Evolutionary conservation across 2,797 vertebrate species (phyloP), one percentile per base, ranked within the genome.

Genomic region (Muscicapa comitata): DNA sequence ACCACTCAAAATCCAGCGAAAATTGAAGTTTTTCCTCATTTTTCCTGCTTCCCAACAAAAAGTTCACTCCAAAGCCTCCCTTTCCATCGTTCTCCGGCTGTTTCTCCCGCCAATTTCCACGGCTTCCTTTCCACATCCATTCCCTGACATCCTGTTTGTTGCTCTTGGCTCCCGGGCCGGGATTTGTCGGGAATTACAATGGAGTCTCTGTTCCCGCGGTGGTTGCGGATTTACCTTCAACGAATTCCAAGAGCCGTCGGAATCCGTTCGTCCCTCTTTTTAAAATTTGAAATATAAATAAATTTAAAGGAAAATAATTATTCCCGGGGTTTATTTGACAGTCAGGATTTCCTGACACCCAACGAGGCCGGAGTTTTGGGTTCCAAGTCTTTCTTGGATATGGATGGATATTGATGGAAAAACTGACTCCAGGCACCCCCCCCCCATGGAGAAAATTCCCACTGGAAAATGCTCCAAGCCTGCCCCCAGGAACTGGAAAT

Each of bases 81-180:
- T 63, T 57, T 10, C 16, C 47, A 10, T 84, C 18, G 2, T 38
- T 17, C 65, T 25, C 43, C 9, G 9, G 33, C 53, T 23, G 13
- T 31, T 72, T 54, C 65, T 61, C 51, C 76, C 58, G n/a, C 71
- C 40, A 37, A 18, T 89, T 97, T 87, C 87, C 80, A 92, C 63
- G 55, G 57, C 91, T 96, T 95, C 95, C 94, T 93, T 87, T 91
- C 85, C 96, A 92, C 94, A 93, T 96, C 92, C 91, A 95, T 96
- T 90, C 93, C 94, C 93, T 80, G 95, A 94, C 94, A 75, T 84
- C 54, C 88, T 89, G 73, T 92, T 93, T 94, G 87, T 91, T 97
- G 90, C 58, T 95, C 82, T 95, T 96, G 96, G 97, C 95, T 92
- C 90, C 90, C 3, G 59, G 42, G 31, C 47, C 28, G 15, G 40